Conservation (phyloP, 2,113 vertebrate genomes). For the Bettongia penicillata region DNA sequence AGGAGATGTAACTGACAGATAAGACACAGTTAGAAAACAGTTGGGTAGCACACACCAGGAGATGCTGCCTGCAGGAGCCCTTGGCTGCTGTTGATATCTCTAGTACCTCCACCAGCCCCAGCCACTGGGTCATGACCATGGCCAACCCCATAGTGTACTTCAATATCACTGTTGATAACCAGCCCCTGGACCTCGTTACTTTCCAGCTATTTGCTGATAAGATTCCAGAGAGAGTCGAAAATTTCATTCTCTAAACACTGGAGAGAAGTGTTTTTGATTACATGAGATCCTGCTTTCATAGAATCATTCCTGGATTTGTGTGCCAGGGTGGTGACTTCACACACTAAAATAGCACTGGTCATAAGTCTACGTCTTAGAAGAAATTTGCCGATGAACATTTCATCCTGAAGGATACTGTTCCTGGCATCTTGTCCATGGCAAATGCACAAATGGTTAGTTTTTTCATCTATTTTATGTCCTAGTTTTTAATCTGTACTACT, state of each 20-base stretch:
- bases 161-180: neutral
- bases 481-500: neutral
- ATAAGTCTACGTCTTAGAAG: neutral
- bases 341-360: neutral
- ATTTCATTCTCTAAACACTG: neutral
- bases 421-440: neutral
- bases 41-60: neutral
- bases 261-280: neutral
- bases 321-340: neutral
- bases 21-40: neutral
- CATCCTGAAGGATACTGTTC: neutral
- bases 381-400: neutral
- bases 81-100: neutral
- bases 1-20: neutral
- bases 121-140: neutral
- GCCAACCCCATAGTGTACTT: neutral
- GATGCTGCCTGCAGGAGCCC: neutral
- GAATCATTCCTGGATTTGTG: neutral
- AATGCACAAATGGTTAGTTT: neutral
- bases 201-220: neutral
- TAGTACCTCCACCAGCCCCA: neutral
- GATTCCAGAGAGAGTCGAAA: neutral
- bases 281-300: neutral
- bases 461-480: neutral
- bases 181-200: neutral